phyloP scores from a whole-genome alignment of 2,113 vertebrate genomes.

The Machaerirhynchus nigripectus region DNA sequence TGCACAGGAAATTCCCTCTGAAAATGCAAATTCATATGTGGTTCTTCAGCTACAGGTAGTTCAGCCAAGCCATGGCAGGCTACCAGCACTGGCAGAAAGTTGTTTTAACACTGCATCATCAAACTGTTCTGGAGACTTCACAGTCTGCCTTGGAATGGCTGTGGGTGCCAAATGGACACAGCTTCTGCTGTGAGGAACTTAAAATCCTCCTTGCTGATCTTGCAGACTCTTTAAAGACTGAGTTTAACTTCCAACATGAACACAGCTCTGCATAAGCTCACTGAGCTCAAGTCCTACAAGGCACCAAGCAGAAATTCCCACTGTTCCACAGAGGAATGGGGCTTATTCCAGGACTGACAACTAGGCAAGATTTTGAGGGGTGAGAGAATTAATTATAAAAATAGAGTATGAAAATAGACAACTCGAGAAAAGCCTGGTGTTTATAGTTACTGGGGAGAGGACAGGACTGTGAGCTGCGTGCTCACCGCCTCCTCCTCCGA shows the following conservation, averaged over 20 bases:
- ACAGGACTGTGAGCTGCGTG: not conserved
- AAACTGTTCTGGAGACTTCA: not conserved
- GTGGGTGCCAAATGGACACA: not conserved
- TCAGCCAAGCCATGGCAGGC: not conserved
- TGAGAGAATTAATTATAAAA: not conserved
- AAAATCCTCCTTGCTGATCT: not conserved
- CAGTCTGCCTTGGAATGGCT: not conserved
- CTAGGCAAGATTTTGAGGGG: not conserved
- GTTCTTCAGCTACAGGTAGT: not conserved
- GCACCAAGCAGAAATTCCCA: not conserved
- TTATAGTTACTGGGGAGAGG: not conserved
- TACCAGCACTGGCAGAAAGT: not conserved
- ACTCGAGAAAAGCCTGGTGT: not conserved
- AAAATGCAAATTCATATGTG: not conserved
- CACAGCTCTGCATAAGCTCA: not conserved
- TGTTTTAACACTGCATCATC: not conserved
- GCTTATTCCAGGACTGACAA: not conserved
- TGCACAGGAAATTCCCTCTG: not conserved
- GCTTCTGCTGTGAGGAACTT: not conserved
- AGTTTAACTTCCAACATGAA: not conserved
- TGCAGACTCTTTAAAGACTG: not conserved
- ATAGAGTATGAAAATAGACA: not conserved
- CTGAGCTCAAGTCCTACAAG: not conserved
- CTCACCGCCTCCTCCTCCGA: not conserved
- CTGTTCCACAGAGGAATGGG: accelerated